Evolutionary conservation across 2,888 invertebrate species (phyloP).

Genomic region (Drosophila fulvimacula): DNA sequence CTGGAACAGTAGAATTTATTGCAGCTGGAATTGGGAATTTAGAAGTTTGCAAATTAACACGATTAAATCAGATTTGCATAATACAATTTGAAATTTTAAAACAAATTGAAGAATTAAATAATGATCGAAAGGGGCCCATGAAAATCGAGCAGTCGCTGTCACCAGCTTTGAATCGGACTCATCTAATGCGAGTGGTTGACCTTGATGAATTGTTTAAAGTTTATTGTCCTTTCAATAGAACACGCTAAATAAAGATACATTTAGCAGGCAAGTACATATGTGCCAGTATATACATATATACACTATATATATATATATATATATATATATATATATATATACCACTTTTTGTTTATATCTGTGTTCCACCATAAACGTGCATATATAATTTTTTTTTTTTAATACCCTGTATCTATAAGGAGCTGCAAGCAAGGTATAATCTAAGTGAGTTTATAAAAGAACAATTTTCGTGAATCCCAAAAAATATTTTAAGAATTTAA

Average conservation of each 20-base stretch:
- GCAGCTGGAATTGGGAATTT: slow-evolving; percentile 4
- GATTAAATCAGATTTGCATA: slow-evolving; percentile 39
- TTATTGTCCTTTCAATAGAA: slow-evolving; percentile 82
- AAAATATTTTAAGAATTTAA: too few relatives aligned
- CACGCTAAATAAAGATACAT: slow-evolving; percentile 70
- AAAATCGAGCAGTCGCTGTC: slow-evolving; percentile 39
- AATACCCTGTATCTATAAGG: slow-evolving; percentile 9
- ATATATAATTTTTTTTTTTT: slow-evolving; percentile 49
- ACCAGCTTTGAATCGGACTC: slow-evolving; percentile 21
- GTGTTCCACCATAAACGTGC: slow-evolving; percentile 48
- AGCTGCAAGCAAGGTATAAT: not conserved
- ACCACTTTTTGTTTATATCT: not conserved
- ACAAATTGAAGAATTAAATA: slow-evolving; percentile 46
- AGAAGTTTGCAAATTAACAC: slow-evolving; percentile 11
- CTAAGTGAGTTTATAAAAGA: not conserved
- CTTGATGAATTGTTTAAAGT: slow-evolving; percentile 74
- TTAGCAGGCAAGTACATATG: slow-evolving; percentile 60
- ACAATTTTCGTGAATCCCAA: not conserved
- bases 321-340: slow-evolving; percentile 1
- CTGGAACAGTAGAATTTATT: slow-evolving; percentile 4
- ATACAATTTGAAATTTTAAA: slow-evolving; percentile 33
- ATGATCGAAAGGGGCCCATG: slow-evolving; percentile 37
- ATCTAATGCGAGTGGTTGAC: slow-evolving; percentile 77
- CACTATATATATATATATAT: slow-evolving; percentile 8
- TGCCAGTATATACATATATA: slow-evolving; percentile 2